A percentile compares a stretch with the other conserved stretches of the same genome.
phyloP scores from a whole-genome alignment of 2,888 invertebrate genomes.

The Nomada goodeniana region DNA sequence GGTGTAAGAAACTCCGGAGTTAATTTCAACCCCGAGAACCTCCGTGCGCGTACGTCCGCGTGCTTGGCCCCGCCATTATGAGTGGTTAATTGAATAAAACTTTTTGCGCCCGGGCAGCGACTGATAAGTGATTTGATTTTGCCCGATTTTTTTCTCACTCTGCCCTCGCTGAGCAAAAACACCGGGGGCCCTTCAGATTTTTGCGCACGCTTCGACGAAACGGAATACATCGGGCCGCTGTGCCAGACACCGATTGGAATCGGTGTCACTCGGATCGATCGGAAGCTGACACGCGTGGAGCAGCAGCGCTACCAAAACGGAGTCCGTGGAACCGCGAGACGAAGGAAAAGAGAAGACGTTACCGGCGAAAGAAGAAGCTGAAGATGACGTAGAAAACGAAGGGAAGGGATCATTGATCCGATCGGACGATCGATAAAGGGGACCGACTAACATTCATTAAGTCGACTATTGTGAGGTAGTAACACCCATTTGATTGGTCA shows the following conservation, averaged over 20 bases:
- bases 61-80: slow-evolving; percentile 51
- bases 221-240: background rate
- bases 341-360: slow-evolving; percentile 53
- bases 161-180: background rate
- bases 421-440: slow-evolving; percentile 70
- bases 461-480: slow-evolving; percentile 79
- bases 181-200: background rate
- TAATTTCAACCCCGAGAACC: slow-evolving; percentile 63
- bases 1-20: slow-evolving; percentile 62
- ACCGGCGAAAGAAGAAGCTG: slow-evolving; percentile 52
- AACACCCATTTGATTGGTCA: slow-evolving; percentile 81
- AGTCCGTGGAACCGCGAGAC: slow-evolving; percentile 37
- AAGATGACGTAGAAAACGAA: slow-evolving; percentile 66
- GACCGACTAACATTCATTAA: slow-evolving; percentile 79
- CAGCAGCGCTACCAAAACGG: slow-evolving; percentile 46
- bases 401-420: slow-evolving; percentile 68
- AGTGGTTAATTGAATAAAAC: slow-evolving; percentile 67
- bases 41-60: slow-evolving; percentile 56
- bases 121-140: slow-evolving; percentile 32
- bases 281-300: slow-evolving; percentile 29
- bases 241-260: too few relatives aligned
- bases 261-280: background rate
- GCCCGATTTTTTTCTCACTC: slow-evolving; percentile 1
- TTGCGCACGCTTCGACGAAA: background rate
- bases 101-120: slow-evolving; percentile 50